A percentile compares a stretch with the other conserved stretches of the same genome.
Evolutionary conservation across 2,113 vertebrate species (phyloP).

Genomic region (Tachysurus vachellii): DNA sequence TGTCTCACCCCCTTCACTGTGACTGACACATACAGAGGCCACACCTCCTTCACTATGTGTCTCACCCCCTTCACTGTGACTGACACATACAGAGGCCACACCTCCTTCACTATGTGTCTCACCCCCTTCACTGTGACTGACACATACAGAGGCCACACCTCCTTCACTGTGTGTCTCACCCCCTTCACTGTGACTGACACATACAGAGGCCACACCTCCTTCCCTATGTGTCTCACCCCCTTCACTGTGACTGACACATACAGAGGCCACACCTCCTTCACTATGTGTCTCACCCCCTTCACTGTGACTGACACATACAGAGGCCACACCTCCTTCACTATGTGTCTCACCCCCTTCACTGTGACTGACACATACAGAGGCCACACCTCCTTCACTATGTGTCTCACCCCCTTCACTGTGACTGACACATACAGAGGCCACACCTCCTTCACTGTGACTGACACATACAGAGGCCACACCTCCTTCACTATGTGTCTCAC

Average conservation of each 20-base stretch:
- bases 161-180: neutral
- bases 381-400: neutral
- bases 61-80: no score
- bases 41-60: no score
- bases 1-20: no score
- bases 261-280: neutral
- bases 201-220: neutral
- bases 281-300: no score
- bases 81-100: no score
- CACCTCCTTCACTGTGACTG: no score
- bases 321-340: neutral
- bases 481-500: no score
- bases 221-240: neutral
- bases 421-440: no score
- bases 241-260: neutral
- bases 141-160: neutral
- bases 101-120: no score
- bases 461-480: neutral
- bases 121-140: neutral
- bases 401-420: no score
- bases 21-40: neutral
- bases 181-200: no score
- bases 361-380: neutral
- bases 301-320: neutral
- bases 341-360: no score